phyloP scores from a whole-genome alignment of 2,113 vertebrate species.

The Pelecanoides urinatrix region DNA sequence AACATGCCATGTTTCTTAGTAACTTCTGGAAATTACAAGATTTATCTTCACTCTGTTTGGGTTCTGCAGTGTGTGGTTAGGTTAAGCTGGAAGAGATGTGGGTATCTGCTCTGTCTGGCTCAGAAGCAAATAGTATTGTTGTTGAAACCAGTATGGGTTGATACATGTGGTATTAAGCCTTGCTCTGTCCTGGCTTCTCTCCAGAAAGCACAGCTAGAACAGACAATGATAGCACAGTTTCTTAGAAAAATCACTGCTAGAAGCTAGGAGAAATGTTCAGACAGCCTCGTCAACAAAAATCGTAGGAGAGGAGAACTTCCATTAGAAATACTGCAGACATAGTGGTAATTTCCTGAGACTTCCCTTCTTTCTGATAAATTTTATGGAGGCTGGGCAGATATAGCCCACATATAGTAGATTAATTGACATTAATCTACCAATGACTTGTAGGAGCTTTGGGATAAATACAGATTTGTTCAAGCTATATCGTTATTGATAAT shows the following conservation, averaged over 20 bases:
- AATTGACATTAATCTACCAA: neutral
- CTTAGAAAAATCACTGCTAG: neutral
- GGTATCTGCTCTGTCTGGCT: neutral
- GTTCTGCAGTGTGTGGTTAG: neutral
- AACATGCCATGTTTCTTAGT: neutral
- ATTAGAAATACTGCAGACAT: neutral
- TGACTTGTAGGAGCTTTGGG: neutral
- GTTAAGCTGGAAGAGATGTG: neutral
- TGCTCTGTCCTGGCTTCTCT: constrained; percentile 1
- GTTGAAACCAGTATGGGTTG: neutral
- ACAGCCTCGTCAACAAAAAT: neutral
- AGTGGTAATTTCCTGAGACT: neutral
- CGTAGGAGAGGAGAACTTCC: neutral
- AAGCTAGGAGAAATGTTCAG: neutral
- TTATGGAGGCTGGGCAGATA: neutral
- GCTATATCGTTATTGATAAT: neutral
- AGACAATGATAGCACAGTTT: constrained; percentile 6
- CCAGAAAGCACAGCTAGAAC: constrained; percentile 5
- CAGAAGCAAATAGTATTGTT: neutral
- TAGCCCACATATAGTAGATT: neutral
- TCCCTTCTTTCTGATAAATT: neutral
- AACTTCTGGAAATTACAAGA: neutral
- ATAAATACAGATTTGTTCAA: neutral
- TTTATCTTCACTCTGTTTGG: neutral
- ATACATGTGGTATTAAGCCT: neutral